Conservation (phyloP, 2,113 vertebrate genomes). For the Saiga tatarica region DNA sequence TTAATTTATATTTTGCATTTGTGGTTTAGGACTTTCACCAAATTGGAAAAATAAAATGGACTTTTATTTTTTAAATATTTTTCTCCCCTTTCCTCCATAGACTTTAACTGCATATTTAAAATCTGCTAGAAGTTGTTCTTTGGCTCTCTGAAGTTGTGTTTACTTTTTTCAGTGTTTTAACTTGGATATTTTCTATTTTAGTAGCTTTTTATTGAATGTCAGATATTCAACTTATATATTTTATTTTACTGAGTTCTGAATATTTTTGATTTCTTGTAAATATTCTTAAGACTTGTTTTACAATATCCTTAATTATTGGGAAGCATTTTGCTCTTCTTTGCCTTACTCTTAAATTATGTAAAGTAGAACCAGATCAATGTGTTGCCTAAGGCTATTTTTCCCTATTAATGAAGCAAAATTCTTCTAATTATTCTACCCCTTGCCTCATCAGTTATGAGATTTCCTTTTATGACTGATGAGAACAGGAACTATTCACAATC, state of each 20-base stretch:
- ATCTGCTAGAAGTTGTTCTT: no score
- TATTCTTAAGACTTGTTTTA: no score
- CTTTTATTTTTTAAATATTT: background rate
- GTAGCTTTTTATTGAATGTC: no score
- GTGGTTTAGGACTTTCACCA: background rate
- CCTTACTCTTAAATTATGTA: background rate
- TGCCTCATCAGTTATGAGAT: background rate
- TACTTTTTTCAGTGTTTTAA: no score
- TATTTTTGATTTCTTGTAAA: no score
- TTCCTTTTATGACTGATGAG: background rate
- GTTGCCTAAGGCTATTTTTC: background rate
- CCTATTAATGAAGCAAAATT: background rate
- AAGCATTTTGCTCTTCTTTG: background rate
- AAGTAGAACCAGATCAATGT: background rate
- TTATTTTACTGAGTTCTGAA: no score
- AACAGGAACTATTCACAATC: background rate
- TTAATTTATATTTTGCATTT: background rate
- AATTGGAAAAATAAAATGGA: background rate
- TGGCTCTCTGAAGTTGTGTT: no score
- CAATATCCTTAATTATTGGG: no score
- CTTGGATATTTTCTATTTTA: no score
- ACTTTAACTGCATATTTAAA: no score
- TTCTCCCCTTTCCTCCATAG: background rate
- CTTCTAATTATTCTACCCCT: background rate
- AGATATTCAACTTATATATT: no score